phyloP scores from a whole-genome alignment of 2,113 vertebrate genomes.

The Pristiophorus japonicus region DNA sequence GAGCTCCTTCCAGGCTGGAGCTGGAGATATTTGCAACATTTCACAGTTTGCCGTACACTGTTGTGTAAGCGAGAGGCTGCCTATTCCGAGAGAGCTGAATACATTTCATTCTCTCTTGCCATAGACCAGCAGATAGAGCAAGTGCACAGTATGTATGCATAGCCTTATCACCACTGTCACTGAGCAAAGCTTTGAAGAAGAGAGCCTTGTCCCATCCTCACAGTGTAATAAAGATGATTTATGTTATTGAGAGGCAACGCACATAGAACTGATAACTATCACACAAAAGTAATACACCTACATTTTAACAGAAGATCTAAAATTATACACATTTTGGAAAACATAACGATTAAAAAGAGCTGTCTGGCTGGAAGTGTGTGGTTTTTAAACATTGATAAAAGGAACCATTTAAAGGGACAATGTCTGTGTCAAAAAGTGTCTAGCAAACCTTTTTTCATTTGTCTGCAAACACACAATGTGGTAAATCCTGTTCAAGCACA shows the following conservation, averaged over 20 bases:
- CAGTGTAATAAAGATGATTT: not conserved
- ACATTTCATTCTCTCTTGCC: too few species aligned
- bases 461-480: too few species aligned
- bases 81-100: too few species aligned
- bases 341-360: not conserved
- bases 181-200: not conserved
- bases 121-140: too few species aligned
- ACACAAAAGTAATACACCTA: not conserved
- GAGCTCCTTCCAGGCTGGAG: too few species aligned
- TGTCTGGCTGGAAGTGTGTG: not conserved
- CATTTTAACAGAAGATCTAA: not conserved
- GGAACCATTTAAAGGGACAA: not conserved
- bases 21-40: too few species aligned
- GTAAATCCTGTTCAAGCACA: too few species aligned
- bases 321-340: not conserved
- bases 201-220: not conserved
- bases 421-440: not conserved
- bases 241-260: not conserved
- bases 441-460: not conserved
- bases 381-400: too few species aligned
- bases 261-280: not conserved
- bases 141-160: not conserved
- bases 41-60: too few species aligned
- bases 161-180: not conserved
- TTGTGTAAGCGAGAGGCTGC: too few species aligned